Percentiles rank a stretch among this genome's conserved stretches.
phyloP scores from a whole-genome alignment of 1,140 invertebrate genomes.

The Sitobion miscanthi region DNA sequence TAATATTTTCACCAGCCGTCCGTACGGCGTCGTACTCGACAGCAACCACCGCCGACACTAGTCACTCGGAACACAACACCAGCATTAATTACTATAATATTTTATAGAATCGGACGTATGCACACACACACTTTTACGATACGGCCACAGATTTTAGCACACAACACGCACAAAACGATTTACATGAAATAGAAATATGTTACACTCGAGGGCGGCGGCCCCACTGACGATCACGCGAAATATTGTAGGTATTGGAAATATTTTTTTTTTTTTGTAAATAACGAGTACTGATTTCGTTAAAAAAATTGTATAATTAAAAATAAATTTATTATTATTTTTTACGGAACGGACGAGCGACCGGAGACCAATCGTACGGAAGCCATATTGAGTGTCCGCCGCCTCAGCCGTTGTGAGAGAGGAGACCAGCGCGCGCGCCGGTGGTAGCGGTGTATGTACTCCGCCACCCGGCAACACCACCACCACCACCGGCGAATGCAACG shows the following conservation, averaged over 20 bases:
- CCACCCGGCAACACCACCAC: background rate
- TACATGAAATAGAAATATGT: background rate
- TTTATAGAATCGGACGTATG: background rate
- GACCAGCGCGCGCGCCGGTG: conserved; percentile 19
- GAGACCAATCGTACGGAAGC: conserved; percentile 48
- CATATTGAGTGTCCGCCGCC: conserved; percentile 52
- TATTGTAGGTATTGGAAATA: background rate
- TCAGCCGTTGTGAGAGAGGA: conserved; percentile 39
- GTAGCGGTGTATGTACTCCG: conserved; percentile 20
- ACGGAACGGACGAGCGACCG: conserved; percentile 49
- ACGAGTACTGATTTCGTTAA: background rate
- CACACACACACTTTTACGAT: background rate
- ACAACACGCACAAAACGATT: background rate
- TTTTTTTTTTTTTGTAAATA: background rate
- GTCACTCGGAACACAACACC: background rate
- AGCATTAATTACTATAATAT: background rate
- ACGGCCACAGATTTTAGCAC: background rate
- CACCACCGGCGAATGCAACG: background rate
- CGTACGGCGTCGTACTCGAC: background rate
- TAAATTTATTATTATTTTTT: background rate
- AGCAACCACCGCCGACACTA: background rate
- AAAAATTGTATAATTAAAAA: background rate
- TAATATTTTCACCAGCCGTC: background rate
- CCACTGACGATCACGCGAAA: background rate
- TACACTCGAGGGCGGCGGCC: background rate